Evolutionary conservation across 2,888 invertebrate genomes (phyloP).

Genomic region (Ectemnius continuus): DNA sequence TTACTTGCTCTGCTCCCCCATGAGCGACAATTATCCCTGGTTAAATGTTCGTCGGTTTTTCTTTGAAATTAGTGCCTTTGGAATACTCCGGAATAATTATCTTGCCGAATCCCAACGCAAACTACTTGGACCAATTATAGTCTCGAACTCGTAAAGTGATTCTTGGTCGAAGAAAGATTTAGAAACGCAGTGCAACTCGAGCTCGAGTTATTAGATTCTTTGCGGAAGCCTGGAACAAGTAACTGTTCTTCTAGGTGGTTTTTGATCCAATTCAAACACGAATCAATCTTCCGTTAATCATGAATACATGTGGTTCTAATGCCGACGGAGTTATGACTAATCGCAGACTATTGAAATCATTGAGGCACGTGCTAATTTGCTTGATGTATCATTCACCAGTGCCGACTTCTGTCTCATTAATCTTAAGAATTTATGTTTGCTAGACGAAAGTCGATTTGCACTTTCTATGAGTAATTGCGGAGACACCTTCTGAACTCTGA

Average conservation of each 20-base stretch:
- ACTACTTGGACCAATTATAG: constrained; percentile 16
- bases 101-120: neutral
- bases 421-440: constrained; percentile 31
- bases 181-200: neutral
- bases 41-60: constrained; percentile 47
- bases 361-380: neutral
- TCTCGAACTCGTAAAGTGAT: constrained; percentile 30
- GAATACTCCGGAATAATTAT: neutral
- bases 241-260: too few relatives aligned
- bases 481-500: constrained; percentile 3
- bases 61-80: neutral
- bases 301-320: too few relatives aligned
- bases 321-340: too few relatives aligned
- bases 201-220: neutral
- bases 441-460: constrained; percentile 44
- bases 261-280: too few relatives aligned
- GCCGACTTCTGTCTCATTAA: constrained; percentile 31
- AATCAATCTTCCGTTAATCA: too few relatives aligned
- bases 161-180: constrained; percentile 6
- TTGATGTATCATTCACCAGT: neutral
- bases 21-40: constrained; percentile 48
- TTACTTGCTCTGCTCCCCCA: constrained; percentile 22
- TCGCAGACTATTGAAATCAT: neutral
- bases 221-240: too few relatives aligned
- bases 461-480: constrained; percentile 56